Percentiles rank a stretch among this genome's conserved stretches.
phyloP scores from a whole-genome alignment of 2,113 vertebrate genomes.

The Mormyrus iriodes region DNA sequence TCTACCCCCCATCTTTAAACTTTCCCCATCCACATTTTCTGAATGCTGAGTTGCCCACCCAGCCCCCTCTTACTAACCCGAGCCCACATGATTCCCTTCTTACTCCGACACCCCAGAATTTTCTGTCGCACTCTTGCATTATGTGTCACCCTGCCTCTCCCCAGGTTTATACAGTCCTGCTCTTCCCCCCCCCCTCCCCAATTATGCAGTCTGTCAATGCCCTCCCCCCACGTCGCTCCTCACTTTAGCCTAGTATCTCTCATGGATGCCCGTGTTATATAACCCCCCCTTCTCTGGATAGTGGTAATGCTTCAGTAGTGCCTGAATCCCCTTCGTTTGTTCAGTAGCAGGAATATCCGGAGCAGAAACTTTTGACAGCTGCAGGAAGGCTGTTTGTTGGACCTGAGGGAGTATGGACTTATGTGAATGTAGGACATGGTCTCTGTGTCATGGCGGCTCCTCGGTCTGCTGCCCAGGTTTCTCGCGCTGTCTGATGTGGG shows the following conservation, averaged over 20 bases:
- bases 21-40: background rate
- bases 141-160: background rate
- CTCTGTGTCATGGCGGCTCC: background rate
- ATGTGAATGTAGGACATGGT: background rate
- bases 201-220: background rate
- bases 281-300: background rate
- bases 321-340: background rate
- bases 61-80: background rate
- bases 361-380: background rate
- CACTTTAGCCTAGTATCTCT: background rate
- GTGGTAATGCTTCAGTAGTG: background rate
- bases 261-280: background rate
- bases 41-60: too few relatives aligned
- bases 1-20: background rate
- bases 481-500: conserved; percentile 1
- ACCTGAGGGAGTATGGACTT: background rate
- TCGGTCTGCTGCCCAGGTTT: background rate
- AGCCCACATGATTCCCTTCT: background rate
- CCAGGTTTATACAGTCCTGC: background rate
- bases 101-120: too few relatives aligned
- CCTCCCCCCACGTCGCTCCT: background rate
- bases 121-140: background rate
- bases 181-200: background rate
- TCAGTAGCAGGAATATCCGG: background rate
- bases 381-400: background rate